Evolutionary conservation across 1,140 invertebrate genomes (phyloP), one percentile per base, ranked within the genome.

Genomic region (Coelopa frigida): DNA sequence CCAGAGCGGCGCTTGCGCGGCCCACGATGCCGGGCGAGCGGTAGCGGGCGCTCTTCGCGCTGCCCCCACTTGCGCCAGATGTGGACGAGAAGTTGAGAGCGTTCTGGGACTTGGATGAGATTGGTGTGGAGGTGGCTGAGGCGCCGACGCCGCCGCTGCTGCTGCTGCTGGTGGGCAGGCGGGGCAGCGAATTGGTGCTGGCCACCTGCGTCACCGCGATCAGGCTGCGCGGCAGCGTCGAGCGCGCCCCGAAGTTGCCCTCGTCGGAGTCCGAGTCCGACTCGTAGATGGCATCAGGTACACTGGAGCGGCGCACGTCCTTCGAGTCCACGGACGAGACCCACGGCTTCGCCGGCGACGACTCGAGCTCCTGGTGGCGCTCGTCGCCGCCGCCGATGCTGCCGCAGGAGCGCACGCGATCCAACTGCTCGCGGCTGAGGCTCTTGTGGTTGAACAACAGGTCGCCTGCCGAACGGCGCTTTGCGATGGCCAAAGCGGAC

Each of bases 1-100:
- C 29, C 22, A 46, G n/a, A 4, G 44, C 36, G 11, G 68, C 56
- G 23, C 68, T 68, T 5, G 56, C 44, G 5, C 55, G 50, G 56
- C 61, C 58, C 5, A 61, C 61, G 67, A 87, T 84, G 0, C 89
- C 88, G 0, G 88, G 88, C 0, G 89, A 87, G 2, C 89, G 71
- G 60, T 93, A 92, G 3, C 89, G 71, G 4, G 89, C 89, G 22
- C 87, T 90, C 58, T 90, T 89, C 3, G 87, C 86, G 49, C 77
- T 78, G 38, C 73, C 74, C 50, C 77, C 75, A 27, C 76, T 58
- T 15, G 50, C 41, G n/a, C 49, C 35, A 14, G 38, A 50, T 35
- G 47, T 35, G 4, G 51, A 50, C 22, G 44, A 46, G 24, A 54
- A 82, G 77, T 56, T 82, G 72, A 59, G 80, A 33, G 80, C 75